Conservation (phyloP, 2,888 invertebrate species). For the Plebejus argus region DNA sequence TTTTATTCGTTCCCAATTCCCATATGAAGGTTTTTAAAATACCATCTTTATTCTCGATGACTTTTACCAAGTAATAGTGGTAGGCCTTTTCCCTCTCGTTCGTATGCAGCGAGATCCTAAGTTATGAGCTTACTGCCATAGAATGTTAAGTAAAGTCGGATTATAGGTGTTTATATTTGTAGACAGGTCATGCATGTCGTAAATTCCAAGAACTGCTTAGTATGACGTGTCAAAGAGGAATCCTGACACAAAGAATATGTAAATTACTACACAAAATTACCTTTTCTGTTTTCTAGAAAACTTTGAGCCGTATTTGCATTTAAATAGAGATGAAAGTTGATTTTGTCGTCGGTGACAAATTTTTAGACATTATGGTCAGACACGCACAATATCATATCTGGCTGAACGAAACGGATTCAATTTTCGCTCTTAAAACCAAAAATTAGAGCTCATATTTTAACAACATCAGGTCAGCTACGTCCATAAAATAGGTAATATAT, state of each 20-base stretch:
- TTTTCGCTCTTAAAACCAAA: not conserved
- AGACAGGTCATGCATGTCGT: slow-evolving; percentile 1
- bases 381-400: slow-evolving; percentile 28
- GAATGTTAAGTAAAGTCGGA: slow-evolving; percentile 11
- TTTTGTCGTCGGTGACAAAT: not conserved
- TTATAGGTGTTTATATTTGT: slow-evolving; percentile 20
- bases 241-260: slow-evolving; percentile 42
- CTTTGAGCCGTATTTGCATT: slow-evolving; percentile 31
- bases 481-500: not conserved
- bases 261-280: slow-evolving; percentile 36
- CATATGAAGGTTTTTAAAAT: not conserved
- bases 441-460: slow-evolving; percentile 23
- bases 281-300: slow-evolving; percentile 23
- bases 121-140: not conserved
- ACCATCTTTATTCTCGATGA: not conserved
- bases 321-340: slow-evolving; percentile 34
- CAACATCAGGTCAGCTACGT: not conserved
- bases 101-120: not conserved
- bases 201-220: slow-evolving; percentile 32
- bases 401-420: not conserved
- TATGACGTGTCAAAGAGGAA: slow-evolving; percentile 47
- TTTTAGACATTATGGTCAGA: slow-evolving; percentile 21
- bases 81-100: not conserved
- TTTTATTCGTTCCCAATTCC: not conserved
- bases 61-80: not conserved